Percentiles rank a stretch among this genome's conserved stretches.
phyloP scores from a whole-genome alignment of 2,888 invertebrate species.

The Drosophila barbarae region DNA sequence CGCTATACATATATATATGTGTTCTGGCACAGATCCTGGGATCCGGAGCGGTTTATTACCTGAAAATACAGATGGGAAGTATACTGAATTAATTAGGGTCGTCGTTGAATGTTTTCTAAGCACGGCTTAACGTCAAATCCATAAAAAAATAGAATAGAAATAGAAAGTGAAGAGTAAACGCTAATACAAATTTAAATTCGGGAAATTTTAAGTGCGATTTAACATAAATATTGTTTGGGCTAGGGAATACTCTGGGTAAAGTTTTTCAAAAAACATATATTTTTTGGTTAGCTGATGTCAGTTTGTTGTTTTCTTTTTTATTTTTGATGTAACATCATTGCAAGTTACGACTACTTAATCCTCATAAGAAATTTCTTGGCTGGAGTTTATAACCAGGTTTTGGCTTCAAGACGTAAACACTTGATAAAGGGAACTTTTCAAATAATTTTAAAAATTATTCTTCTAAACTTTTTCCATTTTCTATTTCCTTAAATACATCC shows the following conservation, averaged over 20 bases:
- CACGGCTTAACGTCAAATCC: conserved; percentile 5
- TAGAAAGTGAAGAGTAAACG: background rate
- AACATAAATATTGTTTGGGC: conserved; percentile 3
- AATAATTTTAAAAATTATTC: background rate
- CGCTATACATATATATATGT: conserved; percentile 17
- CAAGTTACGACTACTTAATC: conserved; percentile 6
- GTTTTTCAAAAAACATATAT: background rate
- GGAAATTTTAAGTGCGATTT: conserved; percentile 4
- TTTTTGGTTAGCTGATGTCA: conserved; percentile 2
- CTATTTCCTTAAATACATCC: no score
- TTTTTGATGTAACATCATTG: background rate
- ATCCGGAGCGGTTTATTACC: conserved; percentile 20
- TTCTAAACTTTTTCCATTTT: background rate
- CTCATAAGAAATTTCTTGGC: conserved; percentile 1
- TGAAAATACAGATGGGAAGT: conserved; percentile 16
- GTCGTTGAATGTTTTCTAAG: conserved; percentile 6
- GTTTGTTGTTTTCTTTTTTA: background rate
- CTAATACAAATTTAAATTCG: conserved; percentile 6
- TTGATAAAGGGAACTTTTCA: background rate
- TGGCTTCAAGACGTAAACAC: background rate
- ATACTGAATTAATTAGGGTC: conserved; percentile 10
- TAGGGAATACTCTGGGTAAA: background rate
- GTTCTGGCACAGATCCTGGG: conserved; percentile 5
- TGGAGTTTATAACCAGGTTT: conserved; percentile 2
- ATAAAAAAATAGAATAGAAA: background rate